phyloP scores from a whole-genome alignment of 2,888 invertebrate genomes.

The Ectemnius cavifrons region DNA sequence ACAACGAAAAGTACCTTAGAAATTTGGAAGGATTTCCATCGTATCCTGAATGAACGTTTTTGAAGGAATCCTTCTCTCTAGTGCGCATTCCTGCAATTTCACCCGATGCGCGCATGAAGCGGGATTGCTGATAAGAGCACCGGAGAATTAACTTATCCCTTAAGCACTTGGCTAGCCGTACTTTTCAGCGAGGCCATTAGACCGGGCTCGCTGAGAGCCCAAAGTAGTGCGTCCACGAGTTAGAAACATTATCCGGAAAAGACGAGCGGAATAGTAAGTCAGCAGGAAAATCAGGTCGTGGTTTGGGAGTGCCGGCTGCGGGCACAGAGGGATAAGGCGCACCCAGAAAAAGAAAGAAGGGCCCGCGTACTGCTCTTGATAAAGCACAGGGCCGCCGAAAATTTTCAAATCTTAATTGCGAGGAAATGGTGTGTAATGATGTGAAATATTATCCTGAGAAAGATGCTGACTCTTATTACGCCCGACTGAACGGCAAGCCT shows the following conservation, averaged over 20 bases:
- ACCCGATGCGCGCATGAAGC: no score
- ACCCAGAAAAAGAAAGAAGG: conserved; percentile 4
- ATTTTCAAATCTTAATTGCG: conserved; percentile 73
- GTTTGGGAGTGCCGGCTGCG: not conserved
- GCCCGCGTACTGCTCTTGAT: conserved; percentile 39
- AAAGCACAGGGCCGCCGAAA: conserved; percentile 49
- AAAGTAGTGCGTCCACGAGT: conserved; percentile 17
- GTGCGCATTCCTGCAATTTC: no score
- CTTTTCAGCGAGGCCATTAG: no score
- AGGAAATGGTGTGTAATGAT: conserved; percentile 72
- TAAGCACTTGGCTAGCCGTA: no score
- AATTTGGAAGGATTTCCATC: no score
- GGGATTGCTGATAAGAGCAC: no score
- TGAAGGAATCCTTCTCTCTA: no score
- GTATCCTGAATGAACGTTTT: no score
- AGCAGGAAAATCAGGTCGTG: conserved; percentile 19
- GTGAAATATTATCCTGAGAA: conserved; percentile 73
- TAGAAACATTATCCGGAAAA: conserved; percentile 12
- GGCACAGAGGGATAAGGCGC: conserved; percentile 11
- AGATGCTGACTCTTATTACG: conserved; percentile 75
- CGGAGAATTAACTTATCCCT: no score
- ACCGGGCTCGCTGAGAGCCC: conserved; percentile 1
- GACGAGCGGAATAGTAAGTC: conserved; percentile 29
- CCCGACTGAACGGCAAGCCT: conserved; percentile 61
- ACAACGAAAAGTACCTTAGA: no score